Percentiles rank a stretch among this genome's conserved stretches.
Evolutionary conservation across 1,140 invertebrate species (phyloP).

Genomic region (Physella acuta): DNA sequence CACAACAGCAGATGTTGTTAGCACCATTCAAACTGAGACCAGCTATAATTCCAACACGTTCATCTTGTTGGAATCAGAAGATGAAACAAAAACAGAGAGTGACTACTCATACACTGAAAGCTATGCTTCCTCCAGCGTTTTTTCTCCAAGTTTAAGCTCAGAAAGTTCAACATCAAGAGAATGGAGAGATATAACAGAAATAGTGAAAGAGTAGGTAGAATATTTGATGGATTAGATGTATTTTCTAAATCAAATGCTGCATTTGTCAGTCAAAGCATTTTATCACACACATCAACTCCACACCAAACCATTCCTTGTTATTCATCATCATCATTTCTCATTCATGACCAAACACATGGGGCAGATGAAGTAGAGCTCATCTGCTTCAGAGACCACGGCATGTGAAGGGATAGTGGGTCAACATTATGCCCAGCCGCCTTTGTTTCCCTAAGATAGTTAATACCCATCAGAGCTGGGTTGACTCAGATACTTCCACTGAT

Average conservation of each 20-base stretch:
- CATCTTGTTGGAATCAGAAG: neutral
- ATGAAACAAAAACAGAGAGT: slow-evolving; percentile 12
- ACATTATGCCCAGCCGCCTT: too few species aligned
- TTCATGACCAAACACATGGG: neutral
- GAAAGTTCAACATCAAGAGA: neutral
- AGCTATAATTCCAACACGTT: slow-evolving; percentile 20
- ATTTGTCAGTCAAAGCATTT: neutral
- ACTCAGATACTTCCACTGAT: too few species aligned
- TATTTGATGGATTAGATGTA: neutral
- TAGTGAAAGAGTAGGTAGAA: slow-evolving; percentile 18
- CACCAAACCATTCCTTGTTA: neutral
- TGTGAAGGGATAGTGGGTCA: too few species aligned
- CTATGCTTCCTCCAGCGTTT: slow-evolving; percentile 8
- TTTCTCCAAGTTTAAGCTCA: neutral
- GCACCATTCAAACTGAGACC: neutral
- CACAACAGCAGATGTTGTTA: neutral
- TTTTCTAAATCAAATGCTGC: neutral
- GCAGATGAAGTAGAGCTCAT: neutral
- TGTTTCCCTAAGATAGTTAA: too few species aligned
- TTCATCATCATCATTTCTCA: neutral
- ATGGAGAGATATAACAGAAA: slow-evolving; percentile 11
- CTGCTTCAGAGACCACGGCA: neutral
- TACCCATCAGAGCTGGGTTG: too few species aligned
- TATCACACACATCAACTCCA: neutral
- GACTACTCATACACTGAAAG: slow-evolving; percentile 19